Evolutionary conservation across 1,140 invertebrate species (phyloP).

Genomic region (Batillaria attramentaria): DNA sequence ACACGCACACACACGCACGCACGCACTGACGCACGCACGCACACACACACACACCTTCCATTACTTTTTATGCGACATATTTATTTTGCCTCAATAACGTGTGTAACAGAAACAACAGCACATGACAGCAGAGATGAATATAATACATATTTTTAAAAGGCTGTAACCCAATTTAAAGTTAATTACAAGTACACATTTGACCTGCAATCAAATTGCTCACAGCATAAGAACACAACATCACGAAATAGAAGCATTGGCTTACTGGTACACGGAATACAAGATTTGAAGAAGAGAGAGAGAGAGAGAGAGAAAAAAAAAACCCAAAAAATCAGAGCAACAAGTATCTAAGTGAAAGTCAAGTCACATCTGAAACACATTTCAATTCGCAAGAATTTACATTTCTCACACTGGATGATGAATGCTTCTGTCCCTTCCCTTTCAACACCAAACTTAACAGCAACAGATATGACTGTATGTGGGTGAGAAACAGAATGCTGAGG

Average conservation of each 20-base stretch:
- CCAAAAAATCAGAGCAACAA: background rate
- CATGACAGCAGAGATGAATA: conserved; percentile 5
- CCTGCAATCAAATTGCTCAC: background rate
- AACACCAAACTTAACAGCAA: background rate
- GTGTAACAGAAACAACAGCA: background rate
- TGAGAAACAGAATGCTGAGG: background rate
- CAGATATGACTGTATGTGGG: background rate
- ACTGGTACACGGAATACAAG: background rate
- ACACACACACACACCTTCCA: background rate
- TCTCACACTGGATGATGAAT: background rate
- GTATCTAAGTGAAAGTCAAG: background rate
- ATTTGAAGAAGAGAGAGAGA: background rate
- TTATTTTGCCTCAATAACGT: conserved; percentile 7
- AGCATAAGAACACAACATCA: background rate
- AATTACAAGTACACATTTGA: background rate
- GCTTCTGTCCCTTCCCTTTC: background rate
- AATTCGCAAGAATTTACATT: background rate
- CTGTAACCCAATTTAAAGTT: background rate
- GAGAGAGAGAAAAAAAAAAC: background rate
- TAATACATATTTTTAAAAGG: background rate
- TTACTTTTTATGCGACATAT: background rate
- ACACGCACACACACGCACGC: background rate
- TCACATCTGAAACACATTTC: background rate
- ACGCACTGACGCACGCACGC: background rate
- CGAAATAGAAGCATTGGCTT: background rate